Conservation (phyloP, 2,113 vertebrate genomes). For the Salvelinus alpinus region DNA sequence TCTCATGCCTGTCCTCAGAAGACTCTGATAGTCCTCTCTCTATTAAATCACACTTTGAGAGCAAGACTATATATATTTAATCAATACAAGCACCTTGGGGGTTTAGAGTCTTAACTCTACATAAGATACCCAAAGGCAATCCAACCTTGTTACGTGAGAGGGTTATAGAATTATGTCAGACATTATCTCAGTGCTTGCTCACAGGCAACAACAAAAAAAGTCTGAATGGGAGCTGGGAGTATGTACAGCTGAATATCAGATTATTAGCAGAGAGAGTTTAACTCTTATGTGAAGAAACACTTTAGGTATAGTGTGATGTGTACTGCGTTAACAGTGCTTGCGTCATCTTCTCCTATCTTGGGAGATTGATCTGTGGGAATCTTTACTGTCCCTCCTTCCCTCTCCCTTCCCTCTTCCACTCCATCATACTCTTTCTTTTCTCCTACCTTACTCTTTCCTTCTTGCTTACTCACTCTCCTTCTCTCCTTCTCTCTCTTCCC, state of each 20-base stretch:
- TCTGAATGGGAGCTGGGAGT: too few species aligned
- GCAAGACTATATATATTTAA: constrained; percentile 4
- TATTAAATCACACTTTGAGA: neutral
- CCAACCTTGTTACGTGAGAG: constrained; percentile 18
- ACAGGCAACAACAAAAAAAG: too few species aligned
- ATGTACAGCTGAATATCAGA: too few species aligned
- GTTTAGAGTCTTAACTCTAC: neutral
- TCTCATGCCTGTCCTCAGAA: neutral
- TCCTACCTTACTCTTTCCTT: too few species aligned
- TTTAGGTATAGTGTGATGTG: neutral
- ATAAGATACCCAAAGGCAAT: constrained; percentile 7
- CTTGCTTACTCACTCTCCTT: too few species aligned
- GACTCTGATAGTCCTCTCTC: neutral
- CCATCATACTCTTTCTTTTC: neutral
- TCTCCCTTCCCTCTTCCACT: constrained; percentile 22
- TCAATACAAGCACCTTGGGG: constrained; percentile 7
- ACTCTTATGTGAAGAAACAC: too few species aligned
- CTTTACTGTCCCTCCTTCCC: constrained; percentile 1
- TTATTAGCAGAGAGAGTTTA: too few species aligned
- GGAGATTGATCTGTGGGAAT: constrained; percentile 10
- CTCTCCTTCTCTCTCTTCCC: neutral
- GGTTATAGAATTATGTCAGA: constrained; percentile 3
- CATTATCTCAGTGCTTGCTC: too few species aligned
- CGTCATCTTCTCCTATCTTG: neutral
- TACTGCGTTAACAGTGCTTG: neutral